phyloP scores from a whole-genome alignment of 2,113 vertebrate species.

The Neogale vison region DNA sequence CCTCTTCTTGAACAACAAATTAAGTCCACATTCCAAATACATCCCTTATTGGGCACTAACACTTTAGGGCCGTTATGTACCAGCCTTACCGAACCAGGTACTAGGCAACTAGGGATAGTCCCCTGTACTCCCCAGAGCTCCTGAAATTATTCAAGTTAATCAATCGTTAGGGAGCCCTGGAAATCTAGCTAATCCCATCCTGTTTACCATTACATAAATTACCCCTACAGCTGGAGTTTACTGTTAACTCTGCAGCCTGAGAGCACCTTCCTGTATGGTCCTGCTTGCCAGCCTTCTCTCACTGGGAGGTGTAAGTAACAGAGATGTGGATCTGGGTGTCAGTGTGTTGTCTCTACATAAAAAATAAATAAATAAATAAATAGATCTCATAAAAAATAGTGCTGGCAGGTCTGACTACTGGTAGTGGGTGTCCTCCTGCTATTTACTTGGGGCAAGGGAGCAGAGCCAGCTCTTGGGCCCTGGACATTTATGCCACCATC shows the following conservation, averaged over 20 bases:
- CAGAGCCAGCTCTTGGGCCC: neutral
- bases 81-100: neutral
- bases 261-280: neutral
- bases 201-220: too few relatives aligned
- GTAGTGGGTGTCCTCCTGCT: neutral
- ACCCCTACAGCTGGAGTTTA: neutral
- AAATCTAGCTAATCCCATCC: neutral
- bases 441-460: neutral
- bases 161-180: neutral
- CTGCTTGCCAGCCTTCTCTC: neutral
- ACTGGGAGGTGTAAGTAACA: neutral
- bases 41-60: neutral
- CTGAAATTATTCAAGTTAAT: neutral
- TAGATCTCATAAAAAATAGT: neutral
- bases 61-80: neutral
- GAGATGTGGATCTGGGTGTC: neutral
- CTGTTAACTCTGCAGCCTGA: neutral
- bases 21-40: neutral
- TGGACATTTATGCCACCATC: neutral
- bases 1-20: neutral
- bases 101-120: neutral
- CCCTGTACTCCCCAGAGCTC: neutral
- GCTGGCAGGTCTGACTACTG: neutral
- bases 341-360: neutral
- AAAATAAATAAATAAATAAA: neutral